phyloP scores from a whole-genome alignment of 2,888 invertebrate species.

The Leptogaster cylindrica region DNA sequence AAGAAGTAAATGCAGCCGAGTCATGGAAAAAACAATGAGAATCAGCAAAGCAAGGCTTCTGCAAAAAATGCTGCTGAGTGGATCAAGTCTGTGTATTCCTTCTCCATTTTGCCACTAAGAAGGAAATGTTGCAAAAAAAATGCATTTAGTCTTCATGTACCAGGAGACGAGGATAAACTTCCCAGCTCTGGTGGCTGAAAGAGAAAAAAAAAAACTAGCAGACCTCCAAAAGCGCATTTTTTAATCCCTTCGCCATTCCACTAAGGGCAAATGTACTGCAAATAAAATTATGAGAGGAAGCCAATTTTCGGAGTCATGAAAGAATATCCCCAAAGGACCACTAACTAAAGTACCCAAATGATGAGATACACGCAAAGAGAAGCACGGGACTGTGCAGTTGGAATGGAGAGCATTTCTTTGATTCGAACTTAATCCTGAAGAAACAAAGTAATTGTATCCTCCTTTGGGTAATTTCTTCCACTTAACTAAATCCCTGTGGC shows the following conservation, averaged over 20 bases:
- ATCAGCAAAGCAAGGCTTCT: constrained; percentile 10
- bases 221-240: not conserved
- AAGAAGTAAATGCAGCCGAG: no score
- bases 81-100: not conserved
- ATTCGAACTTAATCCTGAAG: constrained; percentile 58
- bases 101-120: not conserved
- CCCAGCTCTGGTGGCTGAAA: no score
- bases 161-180: not conserved
- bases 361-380: constrained; percentile 35
- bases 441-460: constrained; percentile 54
- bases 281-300: constrained; percentile 38
- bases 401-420: constrained; percentile 53
- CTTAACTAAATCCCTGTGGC: constrained; percentile 57
- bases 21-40: constrained; percentile 31
- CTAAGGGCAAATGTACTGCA: not conserved
- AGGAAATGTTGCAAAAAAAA: not conserved
- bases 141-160: not conserved
- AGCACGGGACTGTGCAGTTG: constrained; percentile 12
- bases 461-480: constrained; percentile 59
- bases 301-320: constrained; percentile 31
- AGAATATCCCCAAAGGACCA: constrained; percentile 16
- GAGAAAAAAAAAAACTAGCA: not conserved
- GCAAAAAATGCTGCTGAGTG: constrained; percentile 1
- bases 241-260: constrained; percentile 9
- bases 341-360: constrained; percentile 32